phyloP scores from a whole-genome alignment of 2,113 vertebrate species.

The Laticauda laticaudata region DNA sequence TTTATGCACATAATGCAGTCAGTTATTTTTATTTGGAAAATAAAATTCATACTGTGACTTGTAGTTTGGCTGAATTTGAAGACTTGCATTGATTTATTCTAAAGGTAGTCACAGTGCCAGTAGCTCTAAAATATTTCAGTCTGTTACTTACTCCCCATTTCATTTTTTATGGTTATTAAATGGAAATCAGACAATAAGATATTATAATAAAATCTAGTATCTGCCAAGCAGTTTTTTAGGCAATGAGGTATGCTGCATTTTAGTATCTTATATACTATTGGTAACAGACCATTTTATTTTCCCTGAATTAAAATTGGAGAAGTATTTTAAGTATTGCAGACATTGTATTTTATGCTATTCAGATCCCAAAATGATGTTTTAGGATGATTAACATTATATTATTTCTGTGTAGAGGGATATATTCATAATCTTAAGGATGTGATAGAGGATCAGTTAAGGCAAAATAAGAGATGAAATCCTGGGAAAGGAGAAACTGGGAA shows the following conservation, averaged over 20 bases:
- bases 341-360: background rate
- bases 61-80: constrained; percentile 47
- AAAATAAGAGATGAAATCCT: background rate
- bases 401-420: background rate
- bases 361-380: background rate
- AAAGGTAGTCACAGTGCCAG: constrained; percentile 12
- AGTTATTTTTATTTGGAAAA: background rate
- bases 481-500: background rate
- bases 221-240: fast-evolving
- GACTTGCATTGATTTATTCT: constrained; percentile 40
- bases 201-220: background rate
- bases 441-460: background rate
- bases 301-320: too few species aligned
- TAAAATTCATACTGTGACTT: background rate
- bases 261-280: background rate
- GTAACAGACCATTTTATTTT: too few species aligned
- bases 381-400: background rate
- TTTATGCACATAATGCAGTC: too few species aligned
- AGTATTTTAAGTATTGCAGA: background rate
- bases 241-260: background rate
- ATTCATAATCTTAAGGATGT: background rate
- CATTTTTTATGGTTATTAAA: background rate
- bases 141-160: constrained; percentile 12
- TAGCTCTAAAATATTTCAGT: constrained; percentile 40
- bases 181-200: background rate